A percentile compares a stretch with the other conserved stretches of the same genome.
These are phyloP conservation scores for Geotrupes spiniger DNA, from an alignment of 2,888 invertebrate species.

Conservation along the genomic window DNA sequence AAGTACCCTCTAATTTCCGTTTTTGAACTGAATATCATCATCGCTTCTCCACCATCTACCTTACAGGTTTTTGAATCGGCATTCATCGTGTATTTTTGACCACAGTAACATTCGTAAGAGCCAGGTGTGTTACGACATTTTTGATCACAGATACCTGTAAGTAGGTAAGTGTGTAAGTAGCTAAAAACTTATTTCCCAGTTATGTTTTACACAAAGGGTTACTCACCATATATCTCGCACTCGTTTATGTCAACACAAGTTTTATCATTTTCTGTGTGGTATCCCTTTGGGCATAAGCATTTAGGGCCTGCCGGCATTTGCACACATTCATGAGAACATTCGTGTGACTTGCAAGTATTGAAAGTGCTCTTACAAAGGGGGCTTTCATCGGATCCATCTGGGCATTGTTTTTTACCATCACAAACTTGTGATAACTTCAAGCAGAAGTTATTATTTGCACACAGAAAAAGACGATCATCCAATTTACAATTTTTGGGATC, in stretches of 20 bases:
- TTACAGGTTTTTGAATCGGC: constrained; percentile 57
- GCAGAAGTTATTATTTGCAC: constrained; percentile 56
- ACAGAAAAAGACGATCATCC: constrained; percentile 54
- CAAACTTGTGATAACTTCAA: constrained; percentile 55
- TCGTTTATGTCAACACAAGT: constrained; percentile 63
- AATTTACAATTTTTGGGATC: constrained; percentile 50
- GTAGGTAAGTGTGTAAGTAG: neutral
- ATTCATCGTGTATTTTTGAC: constrained; percentile 55
- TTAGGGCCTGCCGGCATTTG: constrained; percentile 53
- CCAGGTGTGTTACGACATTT: constrained; percentile 60
- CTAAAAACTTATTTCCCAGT: neutral
- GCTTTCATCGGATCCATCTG: constrained; percentile 63
- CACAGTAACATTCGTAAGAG: constrained; percentile 63
- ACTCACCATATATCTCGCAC: constrained; percentile 57
- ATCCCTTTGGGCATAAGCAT: constrained; percentile 59
- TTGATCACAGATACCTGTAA: constrained; percentile 62
- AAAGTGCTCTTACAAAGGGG: constrained; percentile 39
- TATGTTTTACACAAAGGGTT: neutral
- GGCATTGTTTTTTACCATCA: constrained; percentile 56
- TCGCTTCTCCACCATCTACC: constrained; percentile 59
- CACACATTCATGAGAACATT: constrained; percentile 49
- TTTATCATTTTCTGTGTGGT: constrained; percentile 43
- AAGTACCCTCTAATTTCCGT: constrained; percentile 64
- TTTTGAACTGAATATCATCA: constrained; percentile 67
- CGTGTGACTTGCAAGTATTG: constrained; percentile 41